Evolutionary conservation across 2,888 invertebrate genomes (phyloP).

Genomic region (Thera obeliscata): DNA sequence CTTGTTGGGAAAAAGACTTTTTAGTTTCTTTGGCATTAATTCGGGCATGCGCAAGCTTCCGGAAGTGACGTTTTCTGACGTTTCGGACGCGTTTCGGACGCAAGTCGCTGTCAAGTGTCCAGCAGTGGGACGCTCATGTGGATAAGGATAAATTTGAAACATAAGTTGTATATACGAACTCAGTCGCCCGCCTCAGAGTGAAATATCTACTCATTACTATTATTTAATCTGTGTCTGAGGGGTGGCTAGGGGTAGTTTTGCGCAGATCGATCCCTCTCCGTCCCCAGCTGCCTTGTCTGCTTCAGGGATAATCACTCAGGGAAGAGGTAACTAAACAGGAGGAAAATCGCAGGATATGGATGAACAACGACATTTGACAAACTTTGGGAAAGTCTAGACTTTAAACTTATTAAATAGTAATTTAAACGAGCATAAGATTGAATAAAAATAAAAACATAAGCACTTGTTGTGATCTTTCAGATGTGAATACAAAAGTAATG

Average conservation of each 20-base stretch:
- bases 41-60: too few species aligned
- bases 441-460: neutral
- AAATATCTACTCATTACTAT: neutral
- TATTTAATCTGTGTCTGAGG: slow-evolving; percentile 17
- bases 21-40: too few species aligned
- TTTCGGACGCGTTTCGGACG: too few species aligned
- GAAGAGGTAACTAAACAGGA: slow-evolving; percentile 16
- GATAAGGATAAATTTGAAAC: too few species aligned
- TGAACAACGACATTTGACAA: slow-evolving; percentile 4
- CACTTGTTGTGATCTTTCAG: too few species aligned
- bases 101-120: too few species aligned
- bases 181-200: neutral
- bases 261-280: slow-evolving; percentile 30
- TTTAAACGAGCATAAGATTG: neutral
- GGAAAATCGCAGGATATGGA: slow-evolving; percentile 15
- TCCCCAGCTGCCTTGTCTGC: slow-evolving; percentile 33
- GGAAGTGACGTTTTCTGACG: too few species aligned
- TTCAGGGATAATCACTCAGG: slow-evolving; percentile 28
- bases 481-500: too few species aligned
- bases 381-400: slow-evolving; percentile 12
- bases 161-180: neutral
- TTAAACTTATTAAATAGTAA: slow-evolving; percentile 3
- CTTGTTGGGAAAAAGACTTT: too few species aligned
- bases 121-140: too few species aligned
- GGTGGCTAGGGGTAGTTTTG: slow-evolving; percentile 28